Evolutionary conservation across 2,797 vertebrate genomes (phyloP).

Genomic region (Momotus momota): DNA sequence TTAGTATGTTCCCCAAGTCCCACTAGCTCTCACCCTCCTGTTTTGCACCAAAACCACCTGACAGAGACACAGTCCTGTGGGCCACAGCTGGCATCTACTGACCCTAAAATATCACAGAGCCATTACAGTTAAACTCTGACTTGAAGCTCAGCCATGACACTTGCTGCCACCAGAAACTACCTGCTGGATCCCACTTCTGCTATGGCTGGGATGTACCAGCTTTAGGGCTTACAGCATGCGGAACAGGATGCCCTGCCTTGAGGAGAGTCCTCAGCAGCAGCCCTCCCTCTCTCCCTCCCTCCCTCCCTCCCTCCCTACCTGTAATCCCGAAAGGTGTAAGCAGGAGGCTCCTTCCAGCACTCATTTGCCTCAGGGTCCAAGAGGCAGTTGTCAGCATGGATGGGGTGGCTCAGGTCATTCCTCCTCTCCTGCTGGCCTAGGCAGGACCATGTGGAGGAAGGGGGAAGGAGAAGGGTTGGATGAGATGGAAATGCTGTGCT

Average conservation of each 20-base stretch:
- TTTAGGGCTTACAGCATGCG: background rate
- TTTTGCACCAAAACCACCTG: background rate
- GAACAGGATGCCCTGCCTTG: background rate
- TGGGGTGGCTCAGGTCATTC: slow-evolving; percentile 96
- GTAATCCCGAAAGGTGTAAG: slow-evolving; percentile 95
- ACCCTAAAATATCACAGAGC: background rate
- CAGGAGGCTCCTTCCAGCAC: slow-evolving; percentile 96
- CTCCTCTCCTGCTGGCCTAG: slow-evolving; percentile 94
- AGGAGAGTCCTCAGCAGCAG: background rate
- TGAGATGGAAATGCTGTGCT: slow-evolving; percentile 13
- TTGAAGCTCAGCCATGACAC: background rate
- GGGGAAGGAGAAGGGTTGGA: slow-evolving; percentile 17
- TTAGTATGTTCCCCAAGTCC: background rate
- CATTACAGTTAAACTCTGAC: background rate
- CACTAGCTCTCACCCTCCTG: background rate
- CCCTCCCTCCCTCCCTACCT: slow-evolving; percentile 79
- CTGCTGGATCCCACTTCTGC: background rate
- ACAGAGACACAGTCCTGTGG: background rate
- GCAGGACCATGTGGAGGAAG: slow-evolving; percentile 1
- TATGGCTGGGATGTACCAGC: background rate
- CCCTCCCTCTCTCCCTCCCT: background rate
- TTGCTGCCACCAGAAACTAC: background rate
- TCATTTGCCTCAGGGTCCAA: slow-evolving; percentile 93
- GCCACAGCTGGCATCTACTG: background rate
- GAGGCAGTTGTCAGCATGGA: slow-evolving; percentile 97